Conservation (phyloP, 2,888 invertebrate genomes). For the Rotaria macrura region DNA sequence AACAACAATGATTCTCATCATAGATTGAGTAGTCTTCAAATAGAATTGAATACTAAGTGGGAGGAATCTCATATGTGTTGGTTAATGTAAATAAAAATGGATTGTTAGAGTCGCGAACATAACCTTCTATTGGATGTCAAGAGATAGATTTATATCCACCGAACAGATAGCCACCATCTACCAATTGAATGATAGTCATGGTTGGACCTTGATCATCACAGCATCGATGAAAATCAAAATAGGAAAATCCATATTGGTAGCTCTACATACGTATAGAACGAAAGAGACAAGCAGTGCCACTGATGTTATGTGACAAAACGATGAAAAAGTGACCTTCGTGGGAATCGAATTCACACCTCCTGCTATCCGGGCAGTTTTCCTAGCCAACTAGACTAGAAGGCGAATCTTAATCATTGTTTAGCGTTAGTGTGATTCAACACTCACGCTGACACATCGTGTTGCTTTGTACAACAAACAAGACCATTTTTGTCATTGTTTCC, state of each 20-base stretch:
- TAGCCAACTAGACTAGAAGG: too few relatives aligned
- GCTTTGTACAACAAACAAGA: slow-evolving; percentile 16
- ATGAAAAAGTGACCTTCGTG: too few relatives aligned
- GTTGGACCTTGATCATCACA: slow-evolving; percentile 21
- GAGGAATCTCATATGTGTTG: not conserved
- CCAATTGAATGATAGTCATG: slow-evolving; percentile 10
- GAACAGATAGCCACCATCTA: slow-evolving; percentile 18
- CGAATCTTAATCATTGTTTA: too few relatives aligned
- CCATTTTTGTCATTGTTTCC: slow-evolving; percentile 19
- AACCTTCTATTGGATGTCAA: not conserved
- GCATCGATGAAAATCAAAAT: slow-evolving; percentile 15
- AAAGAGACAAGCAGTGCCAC: too few relatives aligned
- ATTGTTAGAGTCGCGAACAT: not conserved
- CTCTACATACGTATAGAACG: too few relatives aligned
- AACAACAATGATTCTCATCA: not conserved
- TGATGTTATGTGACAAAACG: too few relatives aligned
- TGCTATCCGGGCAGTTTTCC: too few relatives aligned
- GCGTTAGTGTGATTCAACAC: too few relatives aligned
- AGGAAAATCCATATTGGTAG: slow-evolving; percentile 21
- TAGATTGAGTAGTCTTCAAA: not conserved
- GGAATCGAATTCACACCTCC: too few relatives aligned
- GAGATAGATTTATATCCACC: slow-evolving; percentile 18
- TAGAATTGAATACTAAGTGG: not conserved
- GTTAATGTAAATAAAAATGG: not conserved
- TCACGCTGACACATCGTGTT: not conserved